Evolutionary conservation across 2,797 vertebrate species (phyloP).

Genomic region (Peromyscus eremicus): DNA sequence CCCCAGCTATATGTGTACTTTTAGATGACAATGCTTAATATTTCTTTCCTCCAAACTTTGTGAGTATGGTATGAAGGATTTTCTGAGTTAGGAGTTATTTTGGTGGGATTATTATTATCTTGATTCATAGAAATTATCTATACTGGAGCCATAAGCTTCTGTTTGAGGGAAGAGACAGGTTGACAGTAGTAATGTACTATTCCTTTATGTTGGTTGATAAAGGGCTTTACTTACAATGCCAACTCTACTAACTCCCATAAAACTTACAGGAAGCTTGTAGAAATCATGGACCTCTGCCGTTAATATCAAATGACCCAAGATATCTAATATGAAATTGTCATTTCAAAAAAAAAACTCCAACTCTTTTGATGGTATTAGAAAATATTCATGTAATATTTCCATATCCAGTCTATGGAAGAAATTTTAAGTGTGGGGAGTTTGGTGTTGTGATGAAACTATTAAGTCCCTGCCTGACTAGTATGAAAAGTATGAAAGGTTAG

Average conservation of each 20-base stretch:
- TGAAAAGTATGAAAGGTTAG: slow-evolving; percentile 13
- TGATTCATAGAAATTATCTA: not conserved
- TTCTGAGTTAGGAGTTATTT: not conserved
- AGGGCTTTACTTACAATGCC: not conserved
- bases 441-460: slow-evolving; percentile 61
- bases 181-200: slow-evolving; percentile 23
- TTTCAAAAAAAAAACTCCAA: slow-evolving; percentile 52
- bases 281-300: slow-evolving; percentile 39
- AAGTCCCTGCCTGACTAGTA: slow-evolving; percentile 11
- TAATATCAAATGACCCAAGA: slow-evolving; percentile 27
- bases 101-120: not conserved
- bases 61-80: not conserved
- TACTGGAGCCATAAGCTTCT: not conserved
- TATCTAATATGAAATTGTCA: slow-evolving; percentile 48
- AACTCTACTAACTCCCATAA: slow-evolving; percentile 6
- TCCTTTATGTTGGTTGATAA: slow-evolving; percentile 20
- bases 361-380: slow-evolving; percentile 34
- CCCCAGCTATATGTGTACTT: not conserved
- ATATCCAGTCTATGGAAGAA: slow-evolving; percentile 42
- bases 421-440: not conserved
- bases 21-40: slow-evolving; percentile 9
- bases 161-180: not conserved
- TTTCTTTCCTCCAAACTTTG: slow-evolving; percentile 18
- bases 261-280: slow-evolving; percentile 40
- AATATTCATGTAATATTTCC: slow-evolving; percentile 48